Evolutionary conservation across 2,797 vertebrate species (phyloP), one percentile per base, ranked within the genome.

Genomic region (Fratercula arctica): DNA sequence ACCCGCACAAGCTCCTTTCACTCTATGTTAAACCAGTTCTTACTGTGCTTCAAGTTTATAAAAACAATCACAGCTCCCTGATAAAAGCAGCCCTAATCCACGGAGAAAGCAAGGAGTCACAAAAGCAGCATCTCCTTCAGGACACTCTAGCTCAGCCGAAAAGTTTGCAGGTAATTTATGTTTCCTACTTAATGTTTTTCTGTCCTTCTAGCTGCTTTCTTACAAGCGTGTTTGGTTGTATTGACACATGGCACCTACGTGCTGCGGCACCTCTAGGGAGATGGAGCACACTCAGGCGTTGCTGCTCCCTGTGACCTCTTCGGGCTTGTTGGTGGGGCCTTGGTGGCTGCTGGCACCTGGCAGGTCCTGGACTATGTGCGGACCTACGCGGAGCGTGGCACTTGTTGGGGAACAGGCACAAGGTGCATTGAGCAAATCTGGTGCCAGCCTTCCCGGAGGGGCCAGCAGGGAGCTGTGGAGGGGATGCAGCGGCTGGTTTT

Each of bases 21-120:
- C 91, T 97, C 93, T 97, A 88, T 97, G 96, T 96, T 96, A 96
- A 96, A 97, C 95, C 90, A 13, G 91, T 88, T 95, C 95, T 96
- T 89, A 85, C 73, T 86, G 81, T 91, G 95, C 95, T 93, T 96
- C 96, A 90, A 95, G 94, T 97, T 97, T 92, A 88, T 95, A 96
- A 95, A 96, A 91, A 85, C 88, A 91, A 63, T 87, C 95, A 25
- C 61, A 72, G 91, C 89, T 96, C 93, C 96, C 91, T 86, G 93
- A 88, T 87, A 92, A 96, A 72, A 56, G 91, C 96, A 73, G 76
- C 85, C 93, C 83, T n/a, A 72, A 59, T 8, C 84, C 46, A 14
- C 53, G 63, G 90, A 75, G 87, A 91, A 75, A 92, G 56, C 75
- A 4, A 91, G 92, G 79, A 94, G 88, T 60, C 95, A 53, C 77